Evolutionary conservation across 2,797 vertebrate species (phyloP), one percentile per base, ranked within the genome.

Genomic region (Enteromius thamalakanensis): DNA sequence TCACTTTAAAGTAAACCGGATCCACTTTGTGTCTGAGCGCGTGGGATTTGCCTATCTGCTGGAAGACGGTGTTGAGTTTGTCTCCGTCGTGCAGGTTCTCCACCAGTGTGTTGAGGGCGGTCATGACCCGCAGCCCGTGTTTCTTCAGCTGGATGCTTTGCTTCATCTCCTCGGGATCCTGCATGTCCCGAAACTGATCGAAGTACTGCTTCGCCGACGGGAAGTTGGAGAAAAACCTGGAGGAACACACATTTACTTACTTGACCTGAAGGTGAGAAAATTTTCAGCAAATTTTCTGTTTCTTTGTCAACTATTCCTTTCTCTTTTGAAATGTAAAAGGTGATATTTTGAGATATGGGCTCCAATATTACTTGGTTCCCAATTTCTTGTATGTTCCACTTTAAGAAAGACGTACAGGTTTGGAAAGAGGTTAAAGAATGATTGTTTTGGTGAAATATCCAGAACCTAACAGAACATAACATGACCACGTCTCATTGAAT

Each of bases 1-100:
- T 85, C 90, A 99, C 98, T 96, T 98, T 97, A 87, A 99, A 99
- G 93, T 98, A 99, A 80, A 94, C 77, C 0, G 97, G 97, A 19
- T 98, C 96, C 93, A 99, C 97, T 90, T 97, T 97, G 93, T 99
- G 97, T 88, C 94, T 95, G 86, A 96, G 90, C 0, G 97, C 97
- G 0, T 99, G 98, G 68, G 96, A 93, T 83, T 95, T 97, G 86
- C 96, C 97, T 89, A 99, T 86, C 72, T 94, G 85, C 83, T 94
- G 92, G 77, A 99, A 92, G 80, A 97, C 93, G 0, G 96, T 95
- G 34, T 94, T 93, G 86, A 96, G 89, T 92, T 97, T 97, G 80
- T 97, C 97, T 0, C 94, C 87, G 88, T 97, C 94, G 0, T 95
- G 93, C n/a, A 99, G 88, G 91, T 93, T 99, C 92, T 97, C 96